Percentiles rank a stretch among this genome's conserved stretches.
Evolutionary conservation across 2,888 invertebrate species (phyloP).

Genomic region (Eristalinus sepulchralis): DNA sequence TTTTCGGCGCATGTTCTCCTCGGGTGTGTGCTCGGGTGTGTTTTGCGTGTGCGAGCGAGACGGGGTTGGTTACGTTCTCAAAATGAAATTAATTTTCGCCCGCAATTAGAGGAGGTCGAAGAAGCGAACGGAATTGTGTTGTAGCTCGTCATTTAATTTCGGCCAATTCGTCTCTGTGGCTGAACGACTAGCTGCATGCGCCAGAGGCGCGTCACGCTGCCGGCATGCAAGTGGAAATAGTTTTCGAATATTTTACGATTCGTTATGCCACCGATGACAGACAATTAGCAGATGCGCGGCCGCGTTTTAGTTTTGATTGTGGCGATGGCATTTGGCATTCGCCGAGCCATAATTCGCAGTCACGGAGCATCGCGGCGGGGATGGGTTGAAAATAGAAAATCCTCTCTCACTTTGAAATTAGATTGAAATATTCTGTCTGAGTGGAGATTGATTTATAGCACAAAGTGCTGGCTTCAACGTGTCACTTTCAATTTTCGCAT

Average conservation of each 20-base stretch:
- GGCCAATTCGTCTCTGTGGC: constrained; percentile 36
- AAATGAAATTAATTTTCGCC: constrained; percentile 50
- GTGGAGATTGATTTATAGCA: neutral
- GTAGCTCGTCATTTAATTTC: constrained; percentile 53
- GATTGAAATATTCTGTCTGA: neutral
- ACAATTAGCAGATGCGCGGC: constrained; percentile 60
- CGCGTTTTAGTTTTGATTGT: constrained; percentile 29
- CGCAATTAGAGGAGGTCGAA: constrained; percentile 41
- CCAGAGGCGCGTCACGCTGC: constrained; percentile 36
- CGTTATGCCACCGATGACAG: constrained; percentile 63
- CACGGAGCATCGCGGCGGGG: neutral
- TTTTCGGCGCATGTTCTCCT: constrained; percentile 46
- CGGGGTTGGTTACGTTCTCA: neutral
- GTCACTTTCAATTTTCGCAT: too few relatives aligned
- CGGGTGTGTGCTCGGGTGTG: neutral
- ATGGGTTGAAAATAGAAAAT: neutral
- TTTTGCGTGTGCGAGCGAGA: neutral
- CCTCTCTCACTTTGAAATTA: too few relatives aligned
- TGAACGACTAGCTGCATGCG: constrained; percentile 24
- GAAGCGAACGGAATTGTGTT: neutral
- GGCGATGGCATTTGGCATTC: constrained; percentile 39
- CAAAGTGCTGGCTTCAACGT: too few relatives aligned
- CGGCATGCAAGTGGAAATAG: constrained; percentile 57
- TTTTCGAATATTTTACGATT: constrained; percentile 60
- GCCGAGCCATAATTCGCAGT: constrained; percentile 5